Conservation (phyloP, 1,140 invertebrate species). For the Trichonephila inaurata region DNA sequence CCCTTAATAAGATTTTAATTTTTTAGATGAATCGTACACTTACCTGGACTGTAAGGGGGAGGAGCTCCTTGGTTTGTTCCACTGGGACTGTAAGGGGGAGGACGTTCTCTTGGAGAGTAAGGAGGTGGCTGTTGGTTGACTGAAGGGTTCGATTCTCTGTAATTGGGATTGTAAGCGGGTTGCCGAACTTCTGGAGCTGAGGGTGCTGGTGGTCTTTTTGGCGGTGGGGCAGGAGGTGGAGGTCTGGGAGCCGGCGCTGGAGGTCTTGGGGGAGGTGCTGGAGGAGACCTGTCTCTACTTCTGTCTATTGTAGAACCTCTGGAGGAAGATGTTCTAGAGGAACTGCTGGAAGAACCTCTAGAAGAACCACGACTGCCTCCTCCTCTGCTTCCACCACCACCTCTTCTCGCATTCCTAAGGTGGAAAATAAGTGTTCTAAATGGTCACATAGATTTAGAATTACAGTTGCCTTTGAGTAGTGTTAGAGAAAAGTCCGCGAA, state of each 20-base stretch:
- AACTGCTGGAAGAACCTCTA: slow-evolving; percentile 21
- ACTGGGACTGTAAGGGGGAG: slow-evolving; percentile 26
- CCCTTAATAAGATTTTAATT: not conserved
- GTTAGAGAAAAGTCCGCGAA: no score
- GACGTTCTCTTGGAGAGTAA: slow-evolving; percentile 18
- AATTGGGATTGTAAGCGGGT: slow-evolving; percentile 62
- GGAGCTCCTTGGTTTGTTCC: slow-evolving; percentile 14
- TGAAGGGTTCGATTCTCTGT: not conserved
- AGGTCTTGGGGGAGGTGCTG: slow-evolving; percentile 1
- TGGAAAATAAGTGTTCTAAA: not conserved
- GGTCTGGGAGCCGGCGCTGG: not conserved
- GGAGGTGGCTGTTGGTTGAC: slow-evolving; percentile 32
- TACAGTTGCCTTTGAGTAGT: no score
- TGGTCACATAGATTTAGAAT: no score
- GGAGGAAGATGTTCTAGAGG: not conserved
- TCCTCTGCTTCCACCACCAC: slow-evolving; percentile 54
- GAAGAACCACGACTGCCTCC: slow-evolving; percentile 45
- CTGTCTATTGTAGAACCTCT: slow-evolving; percentile 19
- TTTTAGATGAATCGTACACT: not conserved
- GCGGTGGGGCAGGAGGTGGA: not conserved
- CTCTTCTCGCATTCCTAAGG: not conserved
- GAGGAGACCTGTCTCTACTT: not conserved
- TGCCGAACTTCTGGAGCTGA: not conserved
- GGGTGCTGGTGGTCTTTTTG: not conserved
- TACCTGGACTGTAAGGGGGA: slow-evolving; percentile 35